phyloP scores from a whole-genome alignment of 2,113 vertebrate species.

The Ptychochromis oligacanthus region DNA sequence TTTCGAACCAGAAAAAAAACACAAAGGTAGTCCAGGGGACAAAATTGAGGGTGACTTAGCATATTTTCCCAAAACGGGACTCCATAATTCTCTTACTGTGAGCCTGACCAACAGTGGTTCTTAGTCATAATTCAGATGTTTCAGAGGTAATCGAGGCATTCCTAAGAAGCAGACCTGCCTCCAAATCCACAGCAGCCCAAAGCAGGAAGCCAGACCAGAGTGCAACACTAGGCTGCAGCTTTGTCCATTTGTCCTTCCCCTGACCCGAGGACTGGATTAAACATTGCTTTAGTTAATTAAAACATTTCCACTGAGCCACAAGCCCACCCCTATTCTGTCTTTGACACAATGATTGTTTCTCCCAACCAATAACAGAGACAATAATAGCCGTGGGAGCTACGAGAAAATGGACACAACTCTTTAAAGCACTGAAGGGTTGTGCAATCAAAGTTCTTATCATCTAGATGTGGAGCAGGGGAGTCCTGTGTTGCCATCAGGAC shows the following conservation, averaged over 20 bases:
- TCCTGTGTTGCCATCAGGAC: constrained; percentile 33
- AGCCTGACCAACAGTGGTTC: constrained; percentile 24
- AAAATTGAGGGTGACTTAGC: constrained; percentile 19
- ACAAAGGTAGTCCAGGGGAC: background rate
- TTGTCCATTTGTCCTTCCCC: constrained; percentile 44
- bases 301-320: constrained; percentile 50
- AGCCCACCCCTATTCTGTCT: constrained; percentile 22
- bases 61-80: constrained; percentile 13
- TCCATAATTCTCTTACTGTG: constrained; percentile 21
- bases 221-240: constrained; percentile 9
- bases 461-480: constrained; percentile 35
- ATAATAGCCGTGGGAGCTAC: constrained; percentile 39
- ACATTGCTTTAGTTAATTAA: constrained; percentile 71
- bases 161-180: constrained; percentile 3
- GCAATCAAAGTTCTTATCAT: constrained; percentile 51
- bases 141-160: constrained; percentile 20
- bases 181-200: constrained; percentile 34
- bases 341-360: constrained; percentile 52
- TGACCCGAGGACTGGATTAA: constrained; percentile 58
- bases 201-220: constrained; percentile 26
- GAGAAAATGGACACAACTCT: constrained; percentile 42
- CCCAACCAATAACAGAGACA: constrained; percentile 42
- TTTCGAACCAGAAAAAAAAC: background rate
- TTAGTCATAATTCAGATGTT: constrained; percentile 43
- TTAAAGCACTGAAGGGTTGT: constrained; percentile 30